Evolutionary conservation across 2,113 vertebrate species (phyloP).

Genomic region (Camelus bactrianus): DNA sequence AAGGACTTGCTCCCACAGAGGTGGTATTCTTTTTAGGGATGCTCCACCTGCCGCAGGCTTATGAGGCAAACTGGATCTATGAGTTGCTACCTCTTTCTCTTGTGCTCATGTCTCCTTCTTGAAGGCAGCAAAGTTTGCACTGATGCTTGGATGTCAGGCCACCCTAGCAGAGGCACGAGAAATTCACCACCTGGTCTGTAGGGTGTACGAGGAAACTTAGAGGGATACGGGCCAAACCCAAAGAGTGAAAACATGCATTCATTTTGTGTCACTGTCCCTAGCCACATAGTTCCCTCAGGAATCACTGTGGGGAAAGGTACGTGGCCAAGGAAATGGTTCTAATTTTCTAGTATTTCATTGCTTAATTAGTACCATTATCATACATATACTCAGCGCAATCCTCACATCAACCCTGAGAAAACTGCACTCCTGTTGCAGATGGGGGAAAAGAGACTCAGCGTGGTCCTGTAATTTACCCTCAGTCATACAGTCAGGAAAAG

Average conservation of each 20-base stretch:
- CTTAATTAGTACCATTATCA: background rate
- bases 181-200: background rate
- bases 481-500: background rate
- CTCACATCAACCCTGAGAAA: background rate
- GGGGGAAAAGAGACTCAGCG: background rate
- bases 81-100: background rate
- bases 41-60: background rate
- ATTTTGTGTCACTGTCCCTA: background rate
- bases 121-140: background rate
- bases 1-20: background rate
- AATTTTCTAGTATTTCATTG: background rate
- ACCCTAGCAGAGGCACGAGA: background rate
- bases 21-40: background rate
- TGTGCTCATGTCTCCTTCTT: background rate
- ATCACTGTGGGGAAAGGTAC: background rate
- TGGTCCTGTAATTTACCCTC: background rate
- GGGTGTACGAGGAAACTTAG: background rate
- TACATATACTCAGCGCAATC: background rate
- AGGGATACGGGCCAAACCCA: background rate
- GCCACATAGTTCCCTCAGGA: background rate
- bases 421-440: background rate
- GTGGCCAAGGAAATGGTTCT: background rate
- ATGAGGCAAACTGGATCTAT: background rate
- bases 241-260: background rate
- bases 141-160: background rate